Evolutionary conservation across 1,140 invertebrate species (phyloP).

Genomic region (Drosophila nebulosa): DNA sequence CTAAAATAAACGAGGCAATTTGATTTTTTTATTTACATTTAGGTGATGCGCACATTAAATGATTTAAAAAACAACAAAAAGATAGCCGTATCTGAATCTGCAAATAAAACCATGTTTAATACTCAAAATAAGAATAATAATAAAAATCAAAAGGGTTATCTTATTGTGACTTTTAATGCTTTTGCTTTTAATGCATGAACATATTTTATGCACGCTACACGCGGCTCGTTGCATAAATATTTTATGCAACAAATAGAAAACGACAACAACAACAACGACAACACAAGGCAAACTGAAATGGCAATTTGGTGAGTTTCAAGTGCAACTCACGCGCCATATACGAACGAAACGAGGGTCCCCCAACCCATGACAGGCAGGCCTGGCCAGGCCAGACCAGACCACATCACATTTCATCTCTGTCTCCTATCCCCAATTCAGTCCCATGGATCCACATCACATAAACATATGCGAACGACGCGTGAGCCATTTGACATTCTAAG

Average conservation of each 20-base stretch:
- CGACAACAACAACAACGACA: background rate
- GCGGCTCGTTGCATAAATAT: conserved; percentile 50
- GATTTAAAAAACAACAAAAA: conserved; percentile 31
- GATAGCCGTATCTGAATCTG: background rate
- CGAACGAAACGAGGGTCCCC: background rate
- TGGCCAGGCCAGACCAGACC: conserved; percentile 7
- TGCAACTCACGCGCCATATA: conserved; percentile 58
- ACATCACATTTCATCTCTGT: conserved; percentile 5
- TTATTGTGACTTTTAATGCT: conserved; percentile 60
- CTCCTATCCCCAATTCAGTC: conserved; percentile 12
- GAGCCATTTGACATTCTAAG: conserved; percentile 72
- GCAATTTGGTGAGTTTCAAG: conserved; percentile 62
- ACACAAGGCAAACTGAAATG: conserved; percentile 33
- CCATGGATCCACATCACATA: background rate
- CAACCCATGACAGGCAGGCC: too few species aligned
- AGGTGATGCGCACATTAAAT: conserved; percentile 71
- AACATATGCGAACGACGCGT: conserved; percentile 39
- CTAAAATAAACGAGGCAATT: conserved; percentile 34
- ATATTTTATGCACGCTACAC: conserved; percentile 58
- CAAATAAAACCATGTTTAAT: conserved; percentile 14
- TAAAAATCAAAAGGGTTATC: conserved; percentile 60
- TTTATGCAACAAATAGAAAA: conserved; percentile 49
- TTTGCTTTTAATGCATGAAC: conserved; percentile 57
- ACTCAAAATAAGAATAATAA: conserved; percentile 8
- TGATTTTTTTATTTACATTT: conserved; percentile 71